A percentile compares a stretch with the other conserved stretches of the same genome.
Evolutionary conservation across 2,888 invertebrate species (phyloP).

Genomic region (Drosophila macrospina): DNA sequence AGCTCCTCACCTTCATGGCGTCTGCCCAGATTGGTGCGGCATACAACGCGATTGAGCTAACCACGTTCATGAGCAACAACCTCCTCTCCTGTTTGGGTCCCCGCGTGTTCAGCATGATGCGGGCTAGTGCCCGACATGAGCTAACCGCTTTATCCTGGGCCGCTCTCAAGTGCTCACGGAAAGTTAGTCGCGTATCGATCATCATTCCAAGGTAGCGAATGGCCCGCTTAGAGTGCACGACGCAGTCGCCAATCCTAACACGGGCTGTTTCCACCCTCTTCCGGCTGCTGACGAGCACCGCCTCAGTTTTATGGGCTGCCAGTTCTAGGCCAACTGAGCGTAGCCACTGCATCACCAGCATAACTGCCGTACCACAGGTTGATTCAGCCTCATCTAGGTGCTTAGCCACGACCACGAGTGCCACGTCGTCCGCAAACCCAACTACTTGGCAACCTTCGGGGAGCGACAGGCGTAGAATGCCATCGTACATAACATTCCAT

Average conservation of each 20-base stretch:
- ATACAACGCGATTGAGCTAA: not conserved
- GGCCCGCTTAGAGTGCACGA: not conserved
- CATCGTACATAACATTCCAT: slow-evolving; percentile 1
- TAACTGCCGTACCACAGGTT: not conserved
- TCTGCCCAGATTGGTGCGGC: not conserved
- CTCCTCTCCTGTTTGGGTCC: not conserved
- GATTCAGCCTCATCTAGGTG: not conserved
- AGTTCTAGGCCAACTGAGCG: not conserved
- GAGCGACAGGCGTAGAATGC: not conserved
- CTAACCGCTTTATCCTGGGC: not conserved
- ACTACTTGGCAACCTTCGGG: not conserved
- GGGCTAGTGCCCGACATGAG: not conserved
- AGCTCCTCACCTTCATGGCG: not conserved
- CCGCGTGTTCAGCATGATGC: not conserved
- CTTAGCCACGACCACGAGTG: not conserved
- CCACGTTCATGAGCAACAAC: not conserved
- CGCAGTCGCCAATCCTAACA: not conserved
- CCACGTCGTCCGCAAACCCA: not conserved
- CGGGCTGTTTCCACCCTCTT: not conserved
- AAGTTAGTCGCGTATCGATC: not conserved
- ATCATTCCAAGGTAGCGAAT: not conserved
- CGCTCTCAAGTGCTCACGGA: not conserved
- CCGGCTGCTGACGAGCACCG: not conserved
- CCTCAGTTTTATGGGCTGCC: not conserved
- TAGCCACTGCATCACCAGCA: not conserved